Base-by-base conservation (phyloP, 1,140 invertebrate genomes). In the Kradibia gibbosae region DNA sequence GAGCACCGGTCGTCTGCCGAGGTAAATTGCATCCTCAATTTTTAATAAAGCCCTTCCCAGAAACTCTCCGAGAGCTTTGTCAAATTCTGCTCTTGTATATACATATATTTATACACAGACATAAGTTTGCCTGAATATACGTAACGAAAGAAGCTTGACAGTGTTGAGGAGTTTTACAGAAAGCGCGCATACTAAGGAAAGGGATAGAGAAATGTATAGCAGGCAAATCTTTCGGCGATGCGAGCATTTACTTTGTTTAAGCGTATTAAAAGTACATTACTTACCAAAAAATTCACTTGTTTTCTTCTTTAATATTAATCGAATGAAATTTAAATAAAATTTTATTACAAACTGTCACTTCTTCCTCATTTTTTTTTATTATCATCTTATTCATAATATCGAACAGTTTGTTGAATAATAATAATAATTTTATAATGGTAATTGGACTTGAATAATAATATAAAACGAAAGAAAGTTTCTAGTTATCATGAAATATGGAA, bases 1-100 rank as follows among this genome's bases (percentile, higher is more conserved):
- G 82, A 39, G 53, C 31, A 60, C 82, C 81, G 82, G 42, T 62
- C 60, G 42, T 62, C 60, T 71, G 34, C 83, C 84, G 85, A 85
- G 86, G 85, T 86, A 86, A 88, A 88, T 88, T 88, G 87, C 86
- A 86, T 87, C 84, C 84, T 88, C 86, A 87, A 88, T 88, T 88
- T 88, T 88, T 88, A 87, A 88, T 88, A 88, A 88, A 86, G 84
- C 83, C 36, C 83, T 39, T 34, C 15, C 62, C 53, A 85, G 8
- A 82, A 84, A 55, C 83, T 75, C 74, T 65, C 75, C 39, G 76
- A 73, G 82, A 73, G 82, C 80, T 84, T 88, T 87, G 86, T 82
- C 85, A 83, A 81, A 83, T 84, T 78, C 82, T 80, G 83, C 62
- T 42, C 34, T 48, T 73, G 50, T 72, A 80, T 88, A 45, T 79